phyloP scores from a whole-genome alignment of 2,888 invertebrate genomes.

The Tenthredo notha region DNA sequence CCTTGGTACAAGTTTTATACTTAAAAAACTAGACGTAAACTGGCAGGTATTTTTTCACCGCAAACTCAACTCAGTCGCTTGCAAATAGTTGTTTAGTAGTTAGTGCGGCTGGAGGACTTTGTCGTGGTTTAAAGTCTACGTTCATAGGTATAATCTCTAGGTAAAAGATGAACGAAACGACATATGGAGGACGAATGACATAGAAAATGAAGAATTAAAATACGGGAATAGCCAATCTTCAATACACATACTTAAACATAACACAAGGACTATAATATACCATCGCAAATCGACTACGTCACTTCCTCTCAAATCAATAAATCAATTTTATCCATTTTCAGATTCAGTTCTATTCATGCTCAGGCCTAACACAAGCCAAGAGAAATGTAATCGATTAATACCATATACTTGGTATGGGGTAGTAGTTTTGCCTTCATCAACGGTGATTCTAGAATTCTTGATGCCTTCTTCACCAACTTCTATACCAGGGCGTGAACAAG shows the following conservation, averaged over 20 bases:
- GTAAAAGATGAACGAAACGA: background rate
- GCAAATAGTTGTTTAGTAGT: constrained; percentile 8
- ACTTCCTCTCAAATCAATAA: background rate
- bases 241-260: background rate
- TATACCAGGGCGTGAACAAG: constrained; percentile 28
- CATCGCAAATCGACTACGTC: background rate
- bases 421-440: background rate
- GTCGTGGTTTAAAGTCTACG: constrained; percentile 12
- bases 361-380: background rate
- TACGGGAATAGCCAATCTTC: background rate
- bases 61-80: background rate
- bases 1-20: constrained; percentile 17
- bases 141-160: background rate
- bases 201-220: background rate
- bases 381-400: background rate
- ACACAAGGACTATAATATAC: background rate
- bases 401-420: background rate
- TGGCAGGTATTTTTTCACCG: constrained; percentile 1
- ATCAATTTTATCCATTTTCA: background rate
- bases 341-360: background rate
- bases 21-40: background rate
- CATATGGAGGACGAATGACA: background rate
- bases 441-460: background rate
- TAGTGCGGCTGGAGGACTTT: background rate
- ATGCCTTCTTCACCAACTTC: constrained; percentile 18